phyloP scores from a whole-genome alignment of 2,888 invertebrate species.

The Eristalis intricaria region DNA sequence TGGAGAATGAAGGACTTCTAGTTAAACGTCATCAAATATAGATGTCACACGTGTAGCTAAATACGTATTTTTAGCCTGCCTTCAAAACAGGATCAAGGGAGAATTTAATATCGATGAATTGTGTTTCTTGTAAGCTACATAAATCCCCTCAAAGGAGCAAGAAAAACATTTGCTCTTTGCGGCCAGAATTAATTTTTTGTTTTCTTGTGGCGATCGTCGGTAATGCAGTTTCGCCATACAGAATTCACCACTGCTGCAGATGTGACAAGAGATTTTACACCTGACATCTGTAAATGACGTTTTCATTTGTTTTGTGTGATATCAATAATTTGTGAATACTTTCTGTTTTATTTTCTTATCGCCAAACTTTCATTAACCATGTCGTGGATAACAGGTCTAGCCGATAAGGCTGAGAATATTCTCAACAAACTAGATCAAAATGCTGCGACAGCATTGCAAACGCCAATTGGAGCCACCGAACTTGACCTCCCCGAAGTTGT shows the following conservation, averaged over 20 bases:
- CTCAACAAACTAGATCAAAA: constrained; percentile 89
- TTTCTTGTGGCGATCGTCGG: neutral
- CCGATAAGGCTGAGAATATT: constrained; percentile 88
- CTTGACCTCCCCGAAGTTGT: constrained; percentile 25
- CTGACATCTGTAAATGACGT: neutral
- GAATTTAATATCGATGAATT: too few species aligned
- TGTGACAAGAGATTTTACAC: neutral
- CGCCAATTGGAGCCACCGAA: constrained; percentile 11
- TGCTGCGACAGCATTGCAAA: constrained; percentile 85
- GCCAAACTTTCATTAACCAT: constrained; percentile 78
- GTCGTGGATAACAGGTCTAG: constrained; percentile 89
- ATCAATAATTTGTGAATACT: neutral
- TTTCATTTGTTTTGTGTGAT: constrained; percentile 10
- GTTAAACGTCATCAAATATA: neutral
- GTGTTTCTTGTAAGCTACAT: too few species aligned
- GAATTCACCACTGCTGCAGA: neutral
- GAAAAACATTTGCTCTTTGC: too few species aligned
- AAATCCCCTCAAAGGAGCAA: too few species aligned
- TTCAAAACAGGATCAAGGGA: too few species aligned
- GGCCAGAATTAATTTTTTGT: too few species aligned
- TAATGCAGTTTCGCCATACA: neutral
- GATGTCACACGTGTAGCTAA: neutral
- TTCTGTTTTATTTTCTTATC: neutral
- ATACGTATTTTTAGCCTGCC: too few species aligned
- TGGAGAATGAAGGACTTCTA: neutral